Evolutionary conservation across 1,140 invertebrate genomes (phyloP).

Genomic region (Zaprionus kolodkinae): DNA sequence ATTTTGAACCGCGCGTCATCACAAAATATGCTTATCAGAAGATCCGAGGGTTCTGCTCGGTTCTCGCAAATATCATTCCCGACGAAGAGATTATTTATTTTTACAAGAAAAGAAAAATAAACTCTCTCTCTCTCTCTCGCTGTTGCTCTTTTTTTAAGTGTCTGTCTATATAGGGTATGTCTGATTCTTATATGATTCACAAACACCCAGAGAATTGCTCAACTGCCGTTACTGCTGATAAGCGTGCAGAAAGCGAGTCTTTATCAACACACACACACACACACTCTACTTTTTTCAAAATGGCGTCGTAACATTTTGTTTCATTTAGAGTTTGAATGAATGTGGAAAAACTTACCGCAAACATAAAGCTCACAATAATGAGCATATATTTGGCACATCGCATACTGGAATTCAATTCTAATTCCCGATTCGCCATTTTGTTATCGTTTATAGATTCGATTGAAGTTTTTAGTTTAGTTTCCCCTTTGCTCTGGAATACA

Average conservation of each 20-base stretch:
- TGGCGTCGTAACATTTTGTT: conserved; percentile 43
- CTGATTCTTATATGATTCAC: conserved; percentile 24
- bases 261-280: conserved; percentile 25
- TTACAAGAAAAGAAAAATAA: conserved; percentile 29
- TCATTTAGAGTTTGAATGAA: conserved; percentile 27
- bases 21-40: conserved; percentile 14
- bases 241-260: conserved; percentile 28
- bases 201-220: conserved; percentile 24
- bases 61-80: background rate
- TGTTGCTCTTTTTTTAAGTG: too few species aligned
- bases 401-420: conserved; percentile 88
- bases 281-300: conserved; percentile 43
- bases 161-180: conserved; percentile 4
- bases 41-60: background rate
- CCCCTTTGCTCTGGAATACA: background rate
- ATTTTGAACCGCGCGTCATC: conserved; percentile 2
- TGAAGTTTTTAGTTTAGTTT: conserved; percentile 1
- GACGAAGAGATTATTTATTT: background rate
- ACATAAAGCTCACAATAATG: conserved; percentile 92
- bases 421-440: conserved; percentile 75
- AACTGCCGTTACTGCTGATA: conserved; percentile 30
- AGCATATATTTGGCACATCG: conserved; percentile 93
- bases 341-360: conserved; percentile 89
- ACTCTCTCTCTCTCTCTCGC: conserved; percentile 11
- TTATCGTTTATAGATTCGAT: background rate